Evolutionary conservation across 1,140 invertebrate species (phyloP).

Genomic region (Whitmania pigra): DNA sequence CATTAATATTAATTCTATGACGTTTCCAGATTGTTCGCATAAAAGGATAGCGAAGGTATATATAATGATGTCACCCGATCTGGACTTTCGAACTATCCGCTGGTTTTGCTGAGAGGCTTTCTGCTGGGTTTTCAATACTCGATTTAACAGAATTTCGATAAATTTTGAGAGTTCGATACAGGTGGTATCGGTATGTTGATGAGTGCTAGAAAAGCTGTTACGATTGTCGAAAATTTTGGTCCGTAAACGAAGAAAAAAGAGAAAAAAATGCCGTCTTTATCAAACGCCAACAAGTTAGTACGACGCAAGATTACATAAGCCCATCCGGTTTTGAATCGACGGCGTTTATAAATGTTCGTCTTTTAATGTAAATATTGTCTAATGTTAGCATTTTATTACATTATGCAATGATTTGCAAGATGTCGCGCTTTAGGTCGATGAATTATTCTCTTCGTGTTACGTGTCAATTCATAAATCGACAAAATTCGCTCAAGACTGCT

Average conservation of each 20-base stretch:
- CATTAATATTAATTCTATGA: too few relatives aligned
- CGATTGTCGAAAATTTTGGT: conserved; percentile 42
- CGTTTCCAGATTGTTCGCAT: too few relatives aligned
- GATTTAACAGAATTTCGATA: conserved; percentile 14
- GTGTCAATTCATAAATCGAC: neutral
- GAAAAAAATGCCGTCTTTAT: conserved; percentile 41
- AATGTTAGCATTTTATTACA: too few relatives aligned
- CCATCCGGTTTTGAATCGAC: neutral
- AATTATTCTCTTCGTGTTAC: too few relatives aligned
- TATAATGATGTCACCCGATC: too few relatives aligned
- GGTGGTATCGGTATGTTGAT: conserved; percentile 30
- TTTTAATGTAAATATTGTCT: too few relatives aligned
- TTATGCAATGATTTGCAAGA: too few relatives aligned
- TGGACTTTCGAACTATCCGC: too few relatives aligned
- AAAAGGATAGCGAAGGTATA: too few relatives aligned
- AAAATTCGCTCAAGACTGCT: neutral
- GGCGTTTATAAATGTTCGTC: too few relatives aligned
- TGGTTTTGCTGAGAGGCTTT: too few relatives aligned
- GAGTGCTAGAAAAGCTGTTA: conserved; percentile 37
- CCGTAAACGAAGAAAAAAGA: conserved; percentile 37
- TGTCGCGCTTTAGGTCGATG: too few relatives aligned
- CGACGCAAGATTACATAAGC: neutral
- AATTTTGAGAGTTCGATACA: neutral
- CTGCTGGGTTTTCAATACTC: neutral
- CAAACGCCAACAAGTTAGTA: conserved; percentile 28